Conservation (phyloP, 2,888 invertebrate genomes). For the Pheosia gnoma region DNA sequence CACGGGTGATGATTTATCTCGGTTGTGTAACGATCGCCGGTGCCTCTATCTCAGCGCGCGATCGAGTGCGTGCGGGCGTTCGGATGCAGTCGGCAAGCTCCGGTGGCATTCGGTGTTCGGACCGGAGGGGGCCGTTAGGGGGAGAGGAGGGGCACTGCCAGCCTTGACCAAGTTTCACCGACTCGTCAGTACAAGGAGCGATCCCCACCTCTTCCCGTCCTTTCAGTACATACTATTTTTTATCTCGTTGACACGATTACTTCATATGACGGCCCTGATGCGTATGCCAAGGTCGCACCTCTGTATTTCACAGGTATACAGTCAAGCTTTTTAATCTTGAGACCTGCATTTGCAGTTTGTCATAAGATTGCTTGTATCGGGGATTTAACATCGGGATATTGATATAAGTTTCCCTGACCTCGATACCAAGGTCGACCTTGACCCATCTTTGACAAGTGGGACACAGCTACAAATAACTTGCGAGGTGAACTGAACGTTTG, state of each 20-base stretch:
- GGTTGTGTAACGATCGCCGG: slow-evolving; percentile 74
- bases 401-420: slow-evolving; percentile 53
- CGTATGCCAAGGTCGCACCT: slow-evolving; percentile 61
- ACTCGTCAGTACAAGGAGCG: slow-evolving; percentile 80
- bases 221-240: slow-evolving; percentile 66
- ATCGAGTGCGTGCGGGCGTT: slow-evolving; percentile 68
- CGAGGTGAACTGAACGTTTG: slow-evolving; percentile 69
- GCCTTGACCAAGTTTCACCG: slow-evolving; percentile 84
- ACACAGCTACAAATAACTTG: slow-evolving; percentile 72
- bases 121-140: slow-evolving; percentile 44
- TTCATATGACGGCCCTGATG: slow-evolving; percentile 65
- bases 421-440: slow-evolving; percentile 71
- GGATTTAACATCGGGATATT: slow-evolving; percentile 15
- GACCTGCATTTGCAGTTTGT: not conserved
- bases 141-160: slow-evolving; percentile 62
- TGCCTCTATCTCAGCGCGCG: slow-evolving; percentile 68
- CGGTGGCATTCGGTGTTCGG: slow-evolving; percentile 59
- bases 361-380: not conserved
- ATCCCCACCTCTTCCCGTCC: slow-evolving; percentile 82
- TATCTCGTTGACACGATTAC: slow-evolving; percentile 77
- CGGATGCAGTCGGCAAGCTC: slow-evolving; percentile 65
- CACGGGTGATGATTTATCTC: slow-evolving; percentile 74
- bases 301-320: slow-evolving; percentile 32
- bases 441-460: slow-evolving; percentile 74
- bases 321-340: slow-evolving; percentile 1